These are phyloP conservation scores for Drymodes brunneopygia DNA, from an alignment of 2,113 vertebrate genomes.

Conservation along the genomic window DNA sequence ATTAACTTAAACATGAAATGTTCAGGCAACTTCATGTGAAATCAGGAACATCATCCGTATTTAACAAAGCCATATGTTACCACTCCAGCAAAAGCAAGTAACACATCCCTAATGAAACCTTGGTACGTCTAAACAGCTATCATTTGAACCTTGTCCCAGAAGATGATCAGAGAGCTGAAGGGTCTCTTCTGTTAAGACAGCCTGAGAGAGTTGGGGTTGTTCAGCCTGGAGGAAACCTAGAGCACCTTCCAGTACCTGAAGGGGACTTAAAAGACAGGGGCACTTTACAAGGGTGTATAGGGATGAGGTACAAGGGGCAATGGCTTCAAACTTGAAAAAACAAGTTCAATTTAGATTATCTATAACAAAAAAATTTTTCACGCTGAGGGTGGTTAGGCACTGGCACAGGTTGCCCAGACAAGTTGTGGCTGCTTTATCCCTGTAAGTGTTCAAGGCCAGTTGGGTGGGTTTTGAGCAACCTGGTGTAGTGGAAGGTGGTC, in stretches of 20 bases:
- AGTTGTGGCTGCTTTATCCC: too few relatives aligned
- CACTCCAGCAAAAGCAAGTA: background rate
- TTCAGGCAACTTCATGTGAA: background rate
- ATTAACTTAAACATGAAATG: background rate
- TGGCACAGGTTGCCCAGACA: background rate
- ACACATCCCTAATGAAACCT: background rate
- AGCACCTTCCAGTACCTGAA: background rate
- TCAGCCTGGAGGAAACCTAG: background rate
- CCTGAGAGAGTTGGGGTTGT: background rate
- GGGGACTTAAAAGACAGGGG: too few relatives aligned
- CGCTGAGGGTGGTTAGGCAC: background rate
- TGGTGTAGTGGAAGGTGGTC: background rate
- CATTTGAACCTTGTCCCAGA: background rate
- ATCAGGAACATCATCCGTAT: background rate
- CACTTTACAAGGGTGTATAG: background rate
- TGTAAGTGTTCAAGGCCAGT: background rate
- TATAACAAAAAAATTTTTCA: background rate
- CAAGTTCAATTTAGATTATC: background rate
- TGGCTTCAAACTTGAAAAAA: background rate
- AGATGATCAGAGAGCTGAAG: background rate
- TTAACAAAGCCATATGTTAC: background rate
- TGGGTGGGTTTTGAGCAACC: background rate
- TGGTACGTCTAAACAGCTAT: background rate
- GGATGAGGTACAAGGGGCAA: background rate
- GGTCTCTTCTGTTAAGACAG: background rate